phyloP scores from a whole-genome alignment of 1,140 invertebrate genomes.

The Zaprionus kolodkinae region DNA sequence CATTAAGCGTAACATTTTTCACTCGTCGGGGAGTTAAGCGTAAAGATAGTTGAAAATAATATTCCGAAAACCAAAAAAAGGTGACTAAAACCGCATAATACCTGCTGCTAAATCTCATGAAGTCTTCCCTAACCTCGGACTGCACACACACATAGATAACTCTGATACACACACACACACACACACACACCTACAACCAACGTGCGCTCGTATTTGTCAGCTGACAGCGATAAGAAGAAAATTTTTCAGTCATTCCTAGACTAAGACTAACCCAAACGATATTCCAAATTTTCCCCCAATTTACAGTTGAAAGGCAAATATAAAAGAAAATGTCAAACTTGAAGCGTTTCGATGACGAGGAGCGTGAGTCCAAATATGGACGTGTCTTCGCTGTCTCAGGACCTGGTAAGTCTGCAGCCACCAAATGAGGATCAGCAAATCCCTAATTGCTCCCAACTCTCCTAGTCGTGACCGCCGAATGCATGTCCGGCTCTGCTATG shows the following conservation, averaged over 20 bases:
- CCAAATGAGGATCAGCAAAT: too few species aligned
- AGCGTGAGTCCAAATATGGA: slow-evolving; percentile 95
- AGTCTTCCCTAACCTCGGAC: neutral
- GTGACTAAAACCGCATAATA: neutral
- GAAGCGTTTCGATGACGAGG: slow-evolving; percentile 92
- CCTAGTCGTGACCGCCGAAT: slow-evolving; percentile 98
- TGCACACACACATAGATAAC: neutral
- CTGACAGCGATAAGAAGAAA: slow-evolving; percentile 45
- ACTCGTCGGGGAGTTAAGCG: slow-evolving; percentile 31
- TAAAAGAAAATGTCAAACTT: slow-evolving; percentile 86
- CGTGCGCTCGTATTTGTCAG: slow-evolving; percentile 38
- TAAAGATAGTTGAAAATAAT: slow-evolving; percentile 14
- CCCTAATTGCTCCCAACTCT: too few species aligned
- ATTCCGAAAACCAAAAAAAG: neutral
- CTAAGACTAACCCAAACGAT: neutral
- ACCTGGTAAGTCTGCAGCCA: slow-evolving; percentile 90
- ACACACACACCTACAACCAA: neutral
- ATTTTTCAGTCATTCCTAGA: slow-evolving; percentile 3
- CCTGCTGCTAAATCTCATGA: neutral
- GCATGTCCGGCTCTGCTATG: slow-evolving; percentile 99
- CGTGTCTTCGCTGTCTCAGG: slow-evolving; percentile 99
- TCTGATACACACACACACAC: neutral
- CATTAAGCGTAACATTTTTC: slow-evolving; percentile 20
- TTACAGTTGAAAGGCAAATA: slow-evolving; percentile 66
- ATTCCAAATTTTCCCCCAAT: neutral